Conservation (phyloP, 2,113 vertebrate species). For the Sterrhoptilus dennistouni region DNA sequence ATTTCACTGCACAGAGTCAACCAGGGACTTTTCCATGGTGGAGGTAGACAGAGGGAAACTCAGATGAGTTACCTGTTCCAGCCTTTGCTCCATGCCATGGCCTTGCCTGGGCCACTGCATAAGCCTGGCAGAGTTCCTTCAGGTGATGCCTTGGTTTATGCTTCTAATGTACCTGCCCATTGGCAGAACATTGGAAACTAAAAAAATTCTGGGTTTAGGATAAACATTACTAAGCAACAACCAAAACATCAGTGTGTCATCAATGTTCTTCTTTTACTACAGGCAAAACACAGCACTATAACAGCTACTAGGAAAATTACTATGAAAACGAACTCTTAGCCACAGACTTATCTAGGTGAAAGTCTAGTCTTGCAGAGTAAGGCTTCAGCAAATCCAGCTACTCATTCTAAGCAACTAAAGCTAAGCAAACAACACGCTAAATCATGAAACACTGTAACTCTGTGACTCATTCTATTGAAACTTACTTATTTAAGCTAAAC, state of each 20-base stretch:
- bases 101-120: neutral
- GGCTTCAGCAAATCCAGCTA: neutral
- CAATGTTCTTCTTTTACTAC: neutral
- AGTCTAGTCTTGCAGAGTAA: neutral
- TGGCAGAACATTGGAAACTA: neutral
- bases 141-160: neutral
- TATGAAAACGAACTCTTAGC: neutral
- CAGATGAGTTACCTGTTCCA: neutral
- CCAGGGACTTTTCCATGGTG: fast-evolving
- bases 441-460: neutral
- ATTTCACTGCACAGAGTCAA: fast-evolving
- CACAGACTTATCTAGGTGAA: neutral
- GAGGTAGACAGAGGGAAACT: neutral
- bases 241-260: neutral
- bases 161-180: neutral
- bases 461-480: neutral
- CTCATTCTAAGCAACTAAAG: neutral
- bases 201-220: neutral
- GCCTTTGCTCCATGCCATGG: neutral
- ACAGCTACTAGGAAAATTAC: neutral
- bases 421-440: neutral
- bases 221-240: neutral
- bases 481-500: neutral
- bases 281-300: neutral
- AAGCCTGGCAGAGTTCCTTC: neutral